A percentile compares a stretch with the other conserved stretches of the same genome.
Conservation (phyloP, 1,140 invertebrate species). For the Zaprionus inermis region DNA sequence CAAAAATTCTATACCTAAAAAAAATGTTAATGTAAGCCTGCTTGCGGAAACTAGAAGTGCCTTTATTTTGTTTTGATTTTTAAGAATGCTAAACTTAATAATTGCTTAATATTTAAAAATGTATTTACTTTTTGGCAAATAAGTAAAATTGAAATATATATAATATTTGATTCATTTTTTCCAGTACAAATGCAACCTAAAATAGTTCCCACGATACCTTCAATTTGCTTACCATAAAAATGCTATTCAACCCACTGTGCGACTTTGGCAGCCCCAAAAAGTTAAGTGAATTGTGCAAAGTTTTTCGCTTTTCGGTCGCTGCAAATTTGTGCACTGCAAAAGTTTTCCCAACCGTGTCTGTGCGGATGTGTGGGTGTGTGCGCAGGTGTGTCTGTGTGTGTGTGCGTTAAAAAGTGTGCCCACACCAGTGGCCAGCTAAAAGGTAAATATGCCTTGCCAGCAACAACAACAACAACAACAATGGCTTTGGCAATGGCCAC, state of each 20-base stretch:
- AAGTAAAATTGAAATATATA: not conserved
- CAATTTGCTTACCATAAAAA: not conserved
- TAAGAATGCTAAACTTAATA: no score
- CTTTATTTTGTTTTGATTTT: no score
- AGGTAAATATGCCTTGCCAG: slow-evolving; percentile 70
- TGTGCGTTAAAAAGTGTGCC: slow-evolving; percentile 43
- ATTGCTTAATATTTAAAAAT: not conserved
- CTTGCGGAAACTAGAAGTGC: no score
- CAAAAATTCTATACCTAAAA: no score
- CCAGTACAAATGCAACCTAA: not conserved
- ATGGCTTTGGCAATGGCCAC: slow-evolving; percentile 60
- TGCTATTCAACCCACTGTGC: not conserved
- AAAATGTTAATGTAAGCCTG: no score
- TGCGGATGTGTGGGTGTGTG: not conserved
- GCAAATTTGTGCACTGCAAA: slow-evolving; percentile 72
- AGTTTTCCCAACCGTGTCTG: slow-evolving; percentile 41
- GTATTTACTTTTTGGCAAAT: no score
- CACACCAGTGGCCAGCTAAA: slow-evolving; percentile 47
- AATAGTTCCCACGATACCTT: not conserved
- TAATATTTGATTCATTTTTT: not conserved
- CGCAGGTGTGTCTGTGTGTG: not conserved
- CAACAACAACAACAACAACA: slow-evolving; percentile 42
- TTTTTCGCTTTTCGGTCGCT: slow-evolving; percentile 68
- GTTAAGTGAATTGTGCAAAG: slow-evolving; percentile 81
- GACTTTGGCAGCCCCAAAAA: slow-evolving; percentile 51